Percentiles rank a stretch among this genome's conserved stretches.
phyloP scores from a whole-genome alignment of 2,113 vertebrate species.

The Amblyornis subalaris region DNA sequence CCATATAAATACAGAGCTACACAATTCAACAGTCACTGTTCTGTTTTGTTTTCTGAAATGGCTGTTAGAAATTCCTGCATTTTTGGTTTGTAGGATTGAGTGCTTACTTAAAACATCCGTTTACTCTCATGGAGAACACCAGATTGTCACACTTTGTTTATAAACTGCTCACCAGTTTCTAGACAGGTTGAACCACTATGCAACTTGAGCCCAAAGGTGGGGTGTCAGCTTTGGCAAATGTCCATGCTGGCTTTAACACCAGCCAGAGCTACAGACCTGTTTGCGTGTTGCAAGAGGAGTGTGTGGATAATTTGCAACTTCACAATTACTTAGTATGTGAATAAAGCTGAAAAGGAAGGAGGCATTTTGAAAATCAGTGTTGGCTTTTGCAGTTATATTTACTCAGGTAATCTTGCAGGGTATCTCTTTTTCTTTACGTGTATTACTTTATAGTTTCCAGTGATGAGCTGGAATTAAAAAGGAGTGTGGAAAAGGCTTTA shows the following conservation, averaged over 20 bases:
- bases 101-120: not conserved
- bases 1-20: slow-evolving; percentile 47
- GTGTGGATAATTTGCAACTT: slow-evolving; percentile 55
- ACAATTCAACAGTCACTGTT: not conserved
- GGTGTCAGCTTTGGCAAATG: slow-evolving; percentile 21
- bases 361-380: slow-evolving; percentile 21
- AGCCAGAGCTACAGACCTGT: slow-evolving; percentile 3
- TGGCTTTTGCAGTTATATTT: slow-evolving; percentile 34
- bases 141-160: not conserved
- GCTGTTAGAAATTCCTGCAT: not conserved
- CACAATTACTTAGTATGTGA: slow-evolving; percentile 44
- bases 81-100: not conserved
- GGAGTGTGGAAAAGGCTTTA: not conserved
- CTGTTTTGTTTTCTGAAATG: not conserved
- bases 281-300: slow-evolving; percentile 4
- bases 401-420: slow-evolving; percentile 15
- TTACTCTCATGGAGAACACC: not conserved
- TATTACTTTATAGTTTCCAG: not conserved
- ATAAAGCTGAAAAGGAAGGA: slow-evolving; percentile 45
- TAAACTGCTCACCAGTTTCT: not conserved
- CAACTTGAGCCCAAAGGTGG: slow-evolving; percentile 32
- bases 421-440: not conserved
- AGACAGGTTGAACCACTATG: slow-evolving; percentile 17
- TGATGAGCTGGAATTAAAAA: not conserved
- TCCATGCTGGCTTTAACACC: not conserved